phyloP scores from a whole-genome alignment of 2,888 invertebrate genomes.

The Phaonia tiefii region DNA sequence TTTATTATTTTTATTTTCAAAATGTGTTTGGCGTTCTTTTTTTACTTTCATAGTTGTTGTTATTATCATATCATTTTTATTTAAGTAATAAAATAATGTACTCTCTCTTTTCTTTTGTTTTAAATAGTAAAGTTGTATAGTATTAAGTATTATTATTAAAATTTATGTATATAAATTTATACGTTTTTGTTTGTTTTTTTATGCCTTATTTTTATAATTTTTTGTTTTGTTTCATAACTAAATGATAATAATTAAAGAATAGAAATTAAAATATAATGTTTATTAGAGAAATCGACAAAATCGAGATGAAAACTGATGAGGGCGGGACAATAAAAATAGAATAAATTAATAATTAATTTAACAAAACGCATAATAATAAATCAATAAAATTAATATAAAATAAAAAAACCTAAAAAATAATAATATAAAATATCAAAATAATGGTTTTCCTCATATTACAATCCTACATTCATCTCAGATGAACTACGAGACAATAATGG shows the following conservation, averaged over 20 bases:
- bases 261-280: slow-evolving; percentile 6
- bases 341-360: slow-evolving; percentile 66
- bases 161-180: slow-evolving; percentile 35
- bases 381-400: slow-evolving; percentile 52
- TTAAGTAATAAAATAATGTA: slow-evolving; percentile 64
- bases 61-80: slow-evolving; percentile 46
- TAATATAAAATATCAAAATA: slow-evolving; percentile 65
- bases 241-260: slow-evolving; percentile 31
- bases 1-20: not conserved
- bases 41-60: slow-evolving; percentile 24
- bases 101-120: slow-evolving; percentile 51
- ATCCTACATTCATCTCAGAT: slow-evolving; percentile 67
- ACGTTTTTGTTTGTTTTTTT: slow-evolving; percentile 57
- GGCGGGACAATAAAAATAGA: slow-evolving; percentile 46
- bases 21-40: slow-evolving; percentile 58
- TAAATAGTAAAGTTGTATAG: slow-evolving; percentile 56
- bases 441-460: slow-evolving; percentile 59
- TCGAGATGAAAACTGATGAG: slow-evolving; percentile 44
- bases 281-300: slow-evolving; percentile 45
- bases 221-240: slow-evolving; percentile 22
- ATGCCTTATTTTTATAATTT: slow-evolving; percentile 49
- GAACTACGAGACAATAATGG: slow-evolving; percentile 60
- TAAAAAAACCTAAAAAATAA: slow-evolving; percentile 58
- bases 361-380: slow-evolving; percentile 66
- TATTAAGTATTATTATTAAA: slow-evolving; percentile 54